A percentile compares a stretch with the other conserved stretches of the same genome.
Conservation (phyloP, 2,797 vertebrate genomes). For the Bradypodion ventrale region DNA sequence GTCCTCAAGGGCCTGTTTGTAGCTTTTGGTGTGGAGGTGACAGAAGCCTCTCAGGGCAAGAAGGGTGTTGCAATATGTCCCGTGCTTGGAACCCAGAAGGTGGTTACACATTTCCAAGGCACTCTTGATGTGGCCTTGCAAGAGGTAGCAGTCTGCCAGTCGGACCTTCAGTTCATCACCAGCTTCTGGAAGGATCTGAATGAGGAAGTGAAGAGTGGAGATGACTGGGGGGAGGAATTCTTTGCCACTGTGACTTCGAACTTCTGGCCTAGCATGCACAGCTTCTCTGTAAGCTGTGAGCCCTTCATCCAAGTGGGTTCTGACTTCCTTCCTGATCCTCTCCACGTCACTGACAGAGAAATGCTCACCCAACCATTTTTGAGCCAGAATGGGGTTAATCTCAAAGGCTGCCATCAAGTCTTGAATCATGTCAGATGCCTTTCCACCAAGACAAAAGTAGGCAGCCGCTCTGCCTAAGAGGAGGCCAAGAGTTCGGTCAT, state of each 20-base stretch:
- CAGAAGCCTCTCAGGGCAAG: conserved; percentile 89
- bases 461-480: conserved; percentile 84
- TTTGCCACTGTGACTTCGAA: conserved; percentile 79
- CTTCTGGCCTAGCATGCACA: conserved; percentile 78
- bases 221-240: conserved; percentile 84
- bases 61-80: conserved; percentile 85
- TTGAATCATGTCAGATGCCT: conserved; percentile 71
- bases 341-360: conserved; percentile 73
- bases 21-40: conserved; percentile 79
- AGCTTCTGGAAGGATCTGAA: conserved; percentile 79
- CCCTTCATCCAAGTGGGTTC: conserved; percentile 75
- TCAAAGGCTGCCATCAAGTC: conserved; percentile 86
- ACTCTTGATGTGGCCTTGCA: conserved; percentile 79
- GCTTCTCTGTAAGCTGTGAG: conserved; percentile 83
- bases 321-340: conserved; percentile 57
- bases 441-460: conserved; percentile 78
- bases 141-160: conserved; percentile 88
- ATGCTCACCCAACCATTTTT: conserved; percentile 76
- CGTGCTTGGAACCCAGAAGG: conserved; percentile 78
- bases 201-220: conserved; percentile 80
- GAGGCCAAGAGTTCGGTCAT: conserved; percentile 72
- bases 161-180: conserved; percentile 81
- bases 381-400: conserved; percentile 76
- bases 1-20: conserved; percentile 82
- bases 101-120: conserved; percentile 84